phyloP scores from a whole-genome alignment of 2,888 invertebrate genomes.

The Caenorhabditis plicata region DNA sequence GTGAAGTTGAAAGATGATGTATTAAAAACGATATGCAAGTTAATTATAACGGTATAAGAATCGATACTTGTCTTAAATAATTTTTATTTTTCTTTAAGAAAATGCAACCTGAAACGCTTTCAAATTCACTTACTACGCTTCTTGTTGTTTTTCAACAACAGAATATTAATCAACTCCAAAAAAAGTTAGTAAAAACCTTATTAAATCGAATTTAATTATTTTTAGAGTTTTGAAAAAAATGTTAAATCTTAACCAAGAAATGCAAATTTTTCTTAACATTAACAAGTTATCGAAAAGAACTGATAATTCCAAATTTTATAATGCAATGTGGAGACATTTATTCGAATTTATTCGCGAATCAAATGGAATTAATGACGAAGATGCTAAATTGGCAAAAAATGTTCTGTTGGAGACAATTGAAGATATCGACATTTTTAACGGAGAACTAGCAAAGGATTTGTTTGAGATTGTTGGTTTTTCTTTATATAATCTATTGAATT shows the following conservation, averaged over 20 bases:
- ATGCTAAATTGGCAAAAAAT: constrained; percentile 1
- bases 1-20: constrained; percentile 46
- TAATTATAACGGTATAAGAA: constrained; percentile 43
- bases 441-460: constrained; percentile 4
- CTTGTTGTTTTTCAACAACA: constrained; percentile 61
- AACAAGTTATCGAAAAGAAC: constrained; percentile 23
- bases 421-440: constrained; percentile 6
- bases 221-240: constrained; percentile 26
- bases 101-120: constrained; percentile 35
- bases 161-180: constrained; percentile 40
- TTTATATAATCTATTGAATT: too few relatives aligned
- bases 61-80: background rate
- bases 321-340: constrained; percentile 45
- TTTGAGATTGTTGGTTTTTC: constrained; percentile 12
- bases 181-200: constrained; percentile 29
- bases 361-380: constrained; percentile 4
- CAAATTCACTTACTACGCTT: constrained; percentile 46
- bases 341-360: constrained; percentile 20
- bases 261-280: constrained; percentile 31
- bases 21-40: constrained; percentile 43
- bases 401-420: constrained; percentile 9
- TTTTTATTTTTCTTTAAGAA: constrained; percentile 39
- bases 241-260: constrained; percentile 30
- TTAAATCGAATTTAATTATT: constrained; percentile 4
- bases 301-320: constrained; percentile 46